These are phyloP conservation scores for Eupithecia subumbrata DNA, from an alignment of 2,888 invertebrate genomes.

Conservation along the genomic window DNA sequence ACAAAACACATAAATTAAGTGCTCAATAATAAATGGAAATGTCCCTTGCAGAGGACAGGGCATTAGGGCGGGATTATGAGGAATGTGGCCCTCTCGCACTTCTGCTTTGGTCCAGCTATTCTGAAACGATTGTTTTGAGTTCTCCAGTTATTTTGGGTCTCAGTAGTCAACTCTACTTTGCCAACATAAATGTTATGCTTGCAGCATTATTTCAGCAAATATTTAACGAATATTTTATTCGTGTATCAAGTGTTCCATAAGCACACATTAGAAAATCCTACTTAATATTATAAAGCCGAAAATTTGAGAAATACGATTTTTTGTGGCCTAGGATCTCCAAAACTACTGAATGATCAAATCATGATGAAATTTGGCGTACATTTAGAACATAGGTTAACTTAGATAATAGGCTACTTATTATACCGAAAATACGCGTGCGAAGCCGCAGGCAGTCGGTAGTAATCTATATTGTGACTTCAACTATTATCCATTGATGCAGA, in stretches of 20 bases:
- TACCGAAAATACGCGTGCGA: no score
- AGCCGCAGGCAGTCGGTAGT: no score
- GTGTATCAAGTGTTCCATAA: neutral
- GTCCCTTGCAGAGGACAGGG: slow-evolving; percentile 84
- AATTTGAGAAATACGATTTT: no score
- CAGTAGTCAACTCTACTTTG: neutral
- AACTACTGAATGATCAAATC: no score
- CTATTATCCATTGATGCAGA: slow-evolving; percentile 36
- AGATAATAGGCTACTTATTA: no score
- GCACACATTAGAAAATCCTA: neutral
- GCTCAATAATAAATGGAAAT: slow-evolving; percentile 85
- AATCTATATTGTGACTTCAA: neutral
- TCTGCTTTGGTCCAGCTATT: slow-evolving; percentile 48
- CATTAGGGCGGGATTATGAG: slow-evolving; percentile 84
- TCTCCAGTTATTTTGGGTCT: neutral
- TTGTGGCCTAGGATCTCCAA: no score
- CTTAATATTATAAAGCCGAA: no score
- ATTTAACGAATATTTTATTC: neutral
- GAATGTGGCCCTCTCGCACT: slow-evolving; percentile 70
- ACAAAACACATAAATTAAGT: slow-evolving; percentile 85
- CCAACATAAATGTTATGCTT: neutral
- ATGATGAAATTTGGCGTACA: no score
- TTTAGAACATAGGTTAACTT: no score
- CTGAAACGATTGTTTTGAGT: slow-evolving; percentile 27
- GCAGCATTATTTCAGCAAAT: neutral